These are phyloP conservation scores for Drosophila gunungcola DNA, from an alignment of 1,140 invertebrate genomes.

Conservation along the genomic window DNA sequence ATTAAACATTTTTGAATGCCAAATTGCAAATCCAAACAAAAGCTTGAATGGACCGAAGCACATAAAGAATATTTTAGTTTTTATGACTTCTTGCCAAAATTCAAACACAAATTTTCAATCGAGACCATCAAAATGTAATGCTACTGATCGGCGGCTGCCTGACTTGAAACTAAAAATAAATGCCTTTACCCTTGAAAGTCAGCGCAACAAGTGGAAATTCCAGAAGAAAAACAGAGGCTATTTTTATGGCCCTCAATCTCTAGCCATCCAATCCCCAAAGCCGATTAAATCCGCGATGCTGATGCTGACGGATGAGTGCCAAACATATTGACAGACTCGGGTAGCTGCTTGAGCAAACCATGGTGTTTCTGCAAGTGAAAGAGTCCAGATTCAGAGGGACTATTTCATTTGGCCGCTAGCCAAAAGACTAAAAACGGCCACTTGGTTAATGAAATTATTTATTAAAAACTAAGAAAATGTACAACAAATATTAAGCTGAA, in stretches of 20 bases:
- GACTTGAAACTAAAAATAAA: slow-evolving; percentile 20
- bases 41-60: slow-evolving; percentile 2
- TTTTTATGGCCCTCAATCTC: slow-evolving; percentile 27
- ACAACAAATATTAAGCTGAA: no score
- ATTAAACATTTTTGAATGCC: not conserved
- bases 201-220: slow-evolving; percentile 46
- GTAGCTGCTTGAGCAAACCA: slow-evolving; percentile 1
- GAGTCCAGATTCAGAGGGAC: slow-evolving; percentile 2
- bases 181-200: slow-evolving; percentile 5
- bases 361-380: not conserved
- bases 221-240: slow-evolving; percentile 13
- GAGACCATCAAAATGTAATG: slow-evolving; percentile 16
- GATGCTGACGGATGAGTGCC: slow-evolving; percentile 35
- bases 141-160: not conserved
- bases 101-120: slow-evolving; percentile 30
- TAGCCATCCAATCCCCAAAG: not conserved
- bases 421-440: not conserved
- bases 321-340: slow-evolving; percentile 33
- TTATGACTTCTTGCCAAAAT: slow-evolving; percentile 39
- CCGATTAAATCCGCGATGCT: slow-evolving; percentile 1
- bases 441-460: no score
- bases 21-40: not conserved
- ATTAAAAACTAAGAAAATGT: no score
- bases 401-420: slow-evolving; percentile 9
- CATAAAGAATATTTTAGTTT: slow-evolving; percentile 22